Conservation (phyloP, 2,113 vertebrate species). For the Melanocharis versteri region DNA sequence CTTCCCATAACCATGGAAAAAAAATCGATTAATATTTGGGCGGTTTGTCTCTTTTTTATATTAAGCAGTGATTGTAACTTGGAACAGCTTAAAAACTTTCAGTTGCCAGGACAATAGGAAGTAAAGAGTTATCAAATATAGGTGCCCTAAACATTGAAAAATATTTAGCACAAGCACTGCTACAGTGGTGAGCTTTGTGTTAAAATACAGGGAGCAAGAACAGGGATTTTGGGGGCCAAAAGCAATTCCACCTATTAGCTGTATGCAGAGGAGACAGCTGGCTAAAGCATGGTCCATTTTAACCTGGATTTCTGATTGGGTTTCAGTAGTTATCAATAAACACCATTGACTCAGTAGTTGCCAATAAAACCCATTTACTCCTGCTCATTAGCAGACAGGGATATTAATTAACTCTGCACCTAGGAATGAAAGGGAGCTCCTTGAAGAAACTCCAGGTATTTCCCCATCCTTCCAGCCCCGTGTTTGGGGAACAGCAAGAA, state of each 20-base stretch:
- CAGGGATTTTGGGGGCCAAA: not conserved
- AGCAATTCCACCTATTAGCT: not conserved
- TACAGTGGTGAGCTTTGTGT: not conserved
- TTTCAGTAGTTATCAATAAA: not conserved
- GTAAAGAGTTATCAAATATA: not conserved
- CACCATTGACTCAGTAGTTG: not conserved
- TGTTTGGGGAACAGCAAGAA: not conserved
- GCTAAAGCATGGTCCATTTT: not conserved
- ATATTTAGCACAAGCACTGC: not conserved
- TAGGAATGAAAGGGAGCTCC: not conserved
- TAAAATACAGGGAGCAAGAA: not conserved
- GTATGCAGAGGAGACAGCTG: not conserved
- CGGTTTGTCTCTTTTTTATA: not conserved
- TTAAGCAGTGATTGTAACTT: not conserved
- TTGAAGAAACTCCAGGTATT: not conserved
- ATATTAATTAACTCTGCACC: not conserved
- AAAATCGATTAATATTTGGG: not conserved
- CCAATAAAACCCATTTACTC: not conserved
- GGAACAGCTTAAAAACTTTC: slow-evolving; percentile 9
- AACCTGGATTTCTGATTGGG: not conserved
- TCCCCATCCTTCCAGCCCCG: not conserved
- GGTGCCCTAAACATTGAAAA: not conserved
- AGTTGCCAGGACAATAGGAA: not conserved
- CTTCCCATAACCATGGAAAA: slow-evolving; percentile 7
- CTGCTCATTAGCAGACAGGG: not conserved